Conservation (phyloP, 1,140 invertebrate genomes). For the Geopemphigus sp. region DNA sequence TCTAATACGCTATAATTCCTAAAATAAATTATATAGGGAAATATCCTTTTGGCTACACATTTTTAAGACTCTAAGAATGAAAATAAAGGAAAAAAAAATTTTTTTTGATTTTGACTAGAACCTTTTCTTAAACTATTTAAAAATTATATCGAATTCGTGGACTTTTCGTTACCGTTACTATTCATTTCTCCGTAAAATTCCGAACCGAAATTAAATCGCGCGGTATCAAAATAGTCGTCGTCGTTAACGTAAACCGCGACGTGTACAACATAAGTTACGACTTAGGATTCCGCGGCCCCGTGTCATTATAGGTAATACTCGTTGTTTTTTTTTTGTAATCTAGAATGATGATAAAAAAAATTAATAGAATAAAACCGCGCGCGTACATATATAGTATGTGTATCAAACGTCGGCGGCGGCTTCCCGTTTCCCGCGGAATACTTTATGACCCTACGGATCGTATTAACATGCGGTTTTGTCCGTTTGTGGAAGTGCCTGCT, state of each 20-base stretch:
- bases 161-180: too few species aligned
- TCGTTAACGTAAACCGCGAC: background rate
- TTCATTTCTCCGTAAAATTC: too few species aligned
- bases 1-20: too few species aligned
- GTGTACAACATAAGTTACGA: background rate
- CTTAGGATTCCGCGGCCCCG: background rate
- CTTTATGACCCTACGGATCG: conserved; percentile 23
- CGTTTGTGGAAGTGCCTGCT: conserved; percentile 42
- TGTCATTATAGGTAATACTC: background rate
- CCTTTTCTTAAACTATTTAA: too few species aligned
- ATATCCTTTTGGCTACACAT: too few species aligned
- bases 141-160: too few species aligned
- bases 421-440: conserved; percentile 39
- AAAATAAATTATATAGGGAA: too few species aligned
- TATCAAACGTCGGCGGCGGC: conserved; percentile 11
- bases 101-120: too few species aligned
- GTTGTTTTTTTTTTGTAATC: background rate
- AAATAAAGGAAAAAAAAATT: too few species aligned
- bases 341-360: background rate
- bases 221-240: background rate
- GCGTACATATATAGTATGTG: conserved; percentile 2
- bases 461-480: conserved; percentile 48
- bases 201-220: too few species aligned
- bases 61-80: too few species aligned
- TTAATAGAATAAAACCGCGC: background rate